These are phyloP conservation scores for Hiodon tergisus DNA, from an alignment of 2,113 vertebrate species.

Conservation along the genomic window DNA sequence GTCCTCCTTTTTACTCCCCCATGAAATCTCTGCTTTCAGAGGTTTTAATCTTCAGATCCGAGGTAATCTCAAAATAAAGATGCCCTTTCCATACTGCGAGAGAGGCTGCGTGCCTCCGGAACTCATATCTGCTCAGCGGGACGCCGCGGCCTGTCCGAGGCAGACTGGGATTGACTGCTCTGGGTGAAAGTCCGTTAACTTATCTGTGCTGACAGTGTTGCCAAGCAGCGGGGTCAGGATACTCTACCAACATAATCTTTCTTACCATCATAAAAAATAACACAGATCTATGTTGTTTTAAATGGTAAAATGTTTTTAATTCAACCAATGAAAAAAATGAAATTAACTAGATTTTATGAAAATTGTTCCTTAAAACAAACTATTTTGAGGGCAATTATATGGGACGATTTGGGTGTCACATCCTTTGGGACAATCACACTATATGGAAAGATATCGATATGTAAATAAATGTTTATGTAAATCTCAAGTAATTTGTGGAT, in stretches of 20 bases:
- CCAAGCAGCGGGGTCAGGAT: no score
- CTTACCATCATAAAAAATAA: no score
- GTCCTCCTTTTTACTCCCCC: background rate
- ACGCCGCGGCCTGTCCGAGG: background rate
- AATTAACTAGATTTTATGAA: background rate
- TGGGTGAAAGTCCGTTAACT: no score
- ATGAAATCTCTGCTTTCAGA: background rate
- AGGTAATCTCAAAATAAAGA: constrained; percentile 10
- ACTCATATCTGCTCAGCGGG: background rate
- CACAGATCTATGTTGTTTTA: no score
- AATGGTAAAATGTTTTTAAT: background rate
- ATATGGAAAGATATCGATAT: background rate
- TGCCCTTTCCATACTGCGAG: background rate
- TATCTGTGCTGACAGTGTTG: no score
- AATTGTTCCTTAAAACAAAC: no score
- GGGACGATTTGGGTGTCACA: background rate
- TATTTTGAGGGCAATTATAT: no score
- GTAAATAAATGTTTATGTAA: background rate
- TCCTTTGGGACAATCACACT: background rate
- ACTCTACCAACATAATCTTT: no score
- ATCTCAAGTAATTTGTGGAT: background rate
- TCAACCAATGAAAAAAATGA: background rate
- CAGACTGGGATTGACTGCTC: no score
- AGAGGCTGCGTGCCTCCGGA: background rate
- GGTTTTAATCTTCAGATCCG: background rate